Percentiles rank a stretch among this genome's conserved stretches.
Evolutionary conservation across 2,113 vertebrate genomes (phyloP).

Genomic region (Eonycteris spelaea): DNA sequence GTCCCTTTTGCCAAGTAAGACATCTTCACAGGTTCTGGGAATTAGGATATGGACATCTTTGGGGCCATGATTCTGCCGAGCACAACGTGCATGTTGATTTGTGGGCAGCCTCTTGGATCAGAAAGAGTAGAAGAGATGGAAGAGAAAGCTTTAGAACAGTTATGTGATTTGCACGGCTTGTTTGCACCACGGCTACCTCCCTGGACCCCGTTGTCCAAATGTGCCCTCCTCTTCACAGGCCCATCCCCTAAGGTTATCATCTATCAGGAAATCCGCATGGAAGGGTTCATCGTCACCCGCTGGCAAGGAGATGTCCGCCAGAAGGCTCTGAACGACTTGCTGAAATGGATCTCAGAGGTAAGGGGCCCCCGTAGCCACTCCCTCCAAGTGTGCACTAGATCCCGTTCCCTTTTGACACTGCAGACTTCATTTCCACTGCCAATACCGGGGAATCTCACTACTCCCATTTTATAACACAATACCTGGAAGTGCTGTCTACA

Average conservation of each 20-base stretch:
- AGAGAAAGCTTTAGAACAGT: neutral
- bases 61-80: neutral
- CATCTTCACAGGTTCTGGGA: neutral
- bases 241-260: constrained; percentile 83
- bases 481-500: neutral
- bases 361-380: constrained; percentile 37
- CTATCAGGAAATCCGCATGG: constrained; percentile 85
- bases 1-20: neutral
- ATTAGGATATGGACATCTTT: neutral
- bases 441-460: neutral
- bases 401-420: neutral
- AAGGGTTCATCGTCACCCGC: constrained; percentile 84
- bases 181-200: neutral
- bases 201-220: neutral
- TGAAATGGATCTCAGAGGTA: constrained; percentile 90
- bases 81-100: neutral
- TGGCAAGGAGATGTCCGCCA: constrained; percentile 82
- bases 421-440: neutral
- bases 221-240: constrained; percentile 78
- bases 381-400: accelerated
- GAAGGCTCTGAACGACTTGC: constrained; percentile 84
- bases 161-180: neutral
- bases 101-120: neutral
- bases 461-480: neutral
- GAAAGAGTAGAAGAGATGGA: neutral